phyloP scores from a whole-genome alignment of 1,140 invertebrate species.

The Drosophila suzukii region DNA sequence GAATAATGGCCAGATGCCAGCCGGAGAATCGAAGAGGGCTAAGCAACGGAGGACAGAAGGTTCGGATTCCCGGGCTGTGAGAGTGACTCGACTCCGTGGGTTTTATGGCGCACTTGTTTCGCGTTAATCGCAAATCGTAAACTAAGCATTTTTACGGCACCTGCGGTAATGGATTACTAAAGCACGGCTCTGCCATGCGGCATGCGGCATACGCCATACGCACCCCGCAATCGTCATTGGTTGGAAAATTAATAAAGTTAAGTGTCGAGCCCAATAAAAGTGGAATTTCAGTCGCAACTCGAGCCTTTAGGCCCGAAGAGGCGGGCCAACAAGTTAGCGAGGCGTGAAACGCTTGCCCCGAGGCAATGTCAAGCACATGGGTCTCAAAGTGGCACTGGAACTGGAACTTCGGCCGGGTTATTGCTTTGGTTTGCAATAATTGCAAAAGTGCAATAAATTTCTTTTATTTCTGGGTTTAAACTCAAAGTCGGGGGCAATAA shows the following conservation, averaged over 20 bases:
- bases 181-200: conserved; percentile 21
- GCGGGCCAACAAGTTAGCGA: conserved; percentile 59
- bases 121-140: conserved; percentile 81
- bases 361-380: conserved; percentile 60
- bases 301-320: background rate
- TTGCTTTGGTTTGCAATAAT: conserved; percentile 78
- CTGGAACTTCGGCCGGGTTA: conserved; percentile 16
- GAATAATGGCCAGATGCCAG: conserved; percentile 59
- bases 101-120: conserved; percentile 82
- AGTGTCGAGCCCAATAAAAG: conserved; percentile 81
- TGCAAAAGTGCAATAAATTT: conserved; percentile 76
- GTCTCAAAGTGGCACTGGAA: background rate
- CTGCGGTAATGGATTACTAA: conserved; percentile 81
- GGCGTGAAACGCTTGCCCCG: conserved; percentile 60
- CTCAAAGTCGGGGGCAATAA: conserved; percentile 24
- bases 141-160: conserved; percentile 82
- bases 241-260: conserved; percentile 81
- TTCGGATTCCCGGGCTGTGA: conserved; percentile 23
- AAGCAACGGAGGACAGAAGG: conserved; percentile 1
- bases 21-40: conserved; percentile 2
- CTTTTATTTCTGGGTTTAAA: conserved; percentile 60
- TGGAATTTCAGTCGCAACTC: conserved; percentile 46
- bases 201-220: background rate
- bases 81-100: conserved; percentile 28
- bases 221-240: conserved; percentile 60